phyloP scores from a whole-genome alignment of 2,888 invertebrate genomes.

The Conomelus anceps region DNA sequence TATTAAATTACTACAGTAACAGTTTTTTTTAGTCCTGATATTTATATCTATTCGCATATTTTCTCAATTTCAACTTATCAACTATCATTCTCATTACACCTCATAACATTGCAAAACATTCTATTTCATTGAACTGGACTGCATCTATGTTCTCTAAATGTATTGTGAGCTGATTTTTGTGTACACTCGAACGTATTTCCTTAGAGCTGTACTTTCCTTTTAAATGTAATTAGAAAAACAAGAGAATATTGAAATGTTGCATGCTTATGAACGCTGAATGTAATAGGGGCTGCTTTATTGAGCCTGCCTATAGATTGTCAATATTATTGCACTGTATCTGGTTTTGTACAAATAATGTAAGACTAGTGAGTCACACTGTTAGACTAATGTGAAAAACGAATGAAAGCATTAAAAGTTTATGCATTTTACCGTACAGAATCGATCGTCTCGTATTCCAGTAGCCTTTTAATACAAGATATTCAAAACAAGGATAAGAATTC shows the following conservation, averaged over 20 bases:
- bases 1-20: too few species aligned
- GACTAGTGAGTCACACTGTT: too few species aligned
- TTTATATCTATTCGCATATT: too few species aligned
- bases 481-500: too few species aligned
- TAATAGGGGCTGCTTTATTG: not conserved
- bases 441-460: too few species aligned
- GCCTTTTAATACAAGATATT: too few species aligned
- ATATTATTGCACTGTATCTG: not conserved
- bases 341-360: too few species aligned
- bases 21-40: too few species aligned
- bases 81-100: not conserved
- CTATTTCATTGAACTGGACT: not conserved
- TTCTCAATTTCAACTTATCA: not conserved
- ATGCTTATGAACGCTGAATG: not conserved
- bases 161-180: not conserved
- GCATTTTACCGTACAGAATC: too few species aligned
- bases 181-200: not conserved
- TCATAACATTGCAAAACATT: not conserved
- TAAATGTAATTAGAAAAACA: not conserved
- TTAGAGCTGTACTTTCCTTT: not conserved
- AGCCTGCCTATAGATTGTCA: not conserved
- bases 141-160: not conserved
- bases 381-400: too few species aligned
- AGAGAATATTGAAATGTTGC: not conserved
- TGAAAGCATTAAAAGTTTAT: too few species aligned